These are phyloP conservation scores for Salvelinus fontinalis DNA, from an alignment of 2,113 vertebrate genomes.

Conservation along the genomic window DNA sequence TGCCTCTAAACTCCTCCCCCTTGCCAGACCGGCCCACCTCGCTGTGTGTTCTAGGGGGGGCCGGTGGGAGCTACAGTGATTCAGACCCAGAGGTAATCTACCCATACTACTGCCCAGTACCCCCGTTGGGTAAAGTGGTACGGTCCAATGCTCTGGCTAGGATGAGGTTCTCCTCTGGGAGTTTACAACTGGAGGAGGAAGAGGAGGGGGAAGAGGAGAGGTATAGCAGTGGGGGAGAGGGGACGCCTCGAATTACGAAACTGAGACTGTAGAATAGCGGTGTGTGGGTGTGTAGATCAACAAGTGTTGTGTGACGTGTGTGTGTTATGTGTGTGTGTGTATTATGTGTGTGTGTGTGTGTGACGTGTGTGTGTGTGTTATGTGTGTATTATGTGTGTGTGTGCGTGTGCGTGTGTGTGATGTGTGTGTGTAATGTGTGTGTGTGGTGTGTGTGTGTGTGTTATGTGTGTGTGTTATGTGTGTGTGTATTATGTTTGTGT, in stretches of 20 bases:
- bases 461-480: too few relatives aligned
- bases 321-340: neutral
- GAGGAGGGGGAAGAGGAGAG: slow-evolving; percentile 70
- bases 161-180: slow-evolving; percentile 87
- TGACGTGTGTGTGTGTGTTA: too few relatives aligned
- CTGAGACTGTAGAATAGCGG: slow-evolving; percentile 19
- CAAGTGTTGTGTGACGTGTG: too few relatives aligned
- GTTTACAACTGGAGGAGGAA: slow-evolving; percentile 90
- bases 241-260: slow-evolving; percentile 25
- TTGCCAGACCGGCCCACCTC: slow-evolving; percentile 59
- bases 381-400: too few relatives aligned
- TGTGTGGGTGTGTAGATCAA: neutral
- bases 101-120: slow-evolving; percentile 78
- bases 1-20: slow-evolving; percentile 69
- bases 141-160: slow-evolving; percentile 74
- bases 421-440: too few relatives aligned
- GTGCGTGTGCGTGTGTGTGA: too few relatives aligned
- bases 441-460: too few relatives aligned
- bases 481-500: too few relatives aligned
- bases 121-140: slow-evolving; percentile 70
- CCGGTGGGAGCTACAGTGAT: slow-evolving; percentile 80
- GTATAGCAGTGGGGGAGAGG: slow-evolving; percentile 52
- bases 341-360: too few relatives aligned
- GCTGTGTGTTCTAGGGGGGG: slow-evolving; percentile 60
- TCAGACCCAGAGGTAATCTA: slow-evolving; percentile 89